These are phyloP conservation scores for Arenicola marina DNA, from an alignment of 2,888 invertebrate species.

Conservation along the genomic window DNA sequence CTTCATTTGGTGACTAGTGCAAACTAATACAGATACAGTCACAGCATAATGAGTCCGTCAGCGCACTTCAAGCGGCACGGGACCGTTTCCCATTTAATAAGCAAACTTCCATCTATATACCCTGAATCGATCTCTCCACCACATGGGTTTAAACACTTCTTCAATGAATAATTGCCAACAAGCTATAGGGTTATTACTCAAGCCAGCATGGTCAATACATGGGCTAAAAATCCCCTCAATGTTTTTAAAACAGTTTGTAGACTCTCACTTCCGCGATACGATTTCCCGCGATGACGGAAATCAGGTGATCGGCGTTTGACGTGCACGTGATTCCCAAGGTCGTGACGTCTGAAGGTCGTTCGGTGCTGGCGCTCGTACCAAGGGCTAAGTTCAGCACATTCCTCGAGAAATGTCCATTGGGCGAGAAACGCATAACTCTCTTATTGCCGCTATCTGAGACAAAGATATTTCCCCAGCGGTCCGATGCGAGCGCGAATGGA, in stretches of 20 bases:
- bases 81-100: no score
- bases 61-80: no score
- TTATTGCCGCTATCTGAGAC: slow-evolving; percentile 19
- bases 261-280: slow-evolving; percentile 20
- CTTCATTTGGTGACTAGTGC: no score
- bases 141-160: no score
- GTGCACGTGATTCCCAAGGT: slow-evolving; percentile 7
- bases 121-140: no score
- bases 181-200: no score
- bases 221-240: no score
- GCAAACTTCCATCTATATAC: no score
- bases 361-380: not conserved
- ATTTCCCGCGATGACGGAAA: slow-evolving; percentile 16
- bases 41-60: no score
- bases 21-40: no score
- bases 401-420: slow-evolving; percentile 11
- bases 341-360: not conserved
- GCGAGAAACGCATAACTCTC: slow-evolving; percentile 18
- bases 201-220: no score
- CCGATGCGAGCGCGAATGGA: slow-evolving; percentile 18
- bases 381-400: slow-evolving; percentile 13
- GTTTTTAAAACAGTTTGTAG: slow-evolving; percentile 12
- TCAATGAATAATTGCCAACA: no score
- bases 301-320: slow-evolving; percentile 8
- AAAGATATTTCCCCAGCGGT: slow-evolving; percentile 14